Conservation (phyloP, 2,888 invertebrate genomes). For the Parapristionchus giblindavisi region DNA sequence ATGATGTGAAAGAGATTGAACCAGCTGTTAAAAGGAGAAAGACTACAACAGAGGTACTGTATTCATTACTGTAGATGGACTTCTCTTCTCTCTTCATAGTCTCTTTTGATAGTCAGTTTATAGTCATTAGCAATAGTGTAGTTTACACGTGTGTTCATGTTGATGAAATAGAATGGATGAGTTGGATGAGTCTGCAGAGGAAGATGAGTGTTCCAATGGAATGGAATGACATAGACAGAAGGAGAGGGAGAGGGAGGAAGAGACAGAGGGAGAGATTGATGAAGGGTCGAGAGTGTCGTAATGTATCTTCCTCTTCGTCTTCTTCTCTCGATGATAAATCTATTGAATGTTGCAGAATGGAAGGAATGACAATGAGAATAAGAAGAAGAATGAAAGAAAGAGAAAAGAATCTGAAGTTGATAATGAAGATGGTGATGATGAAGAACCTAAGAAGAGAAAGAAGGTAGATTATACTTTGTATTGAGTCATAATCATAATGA, state of each 20-base stretch:
- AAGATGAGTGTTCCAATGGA: neutral
- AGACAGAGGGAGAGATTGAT: slow-evolving; percentile 13
- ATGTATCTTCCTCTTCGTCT: no score
- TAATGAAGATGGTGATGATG: no score
- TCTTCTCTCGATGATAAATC: no score
- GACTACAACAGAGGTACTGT: slow-evolving; percentile 4
- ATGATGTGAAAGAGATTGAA: slow-evolving; percentile 6
- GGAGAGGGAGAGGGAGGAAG: slow-evolving; percentile 12
- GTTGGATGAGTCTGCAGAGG: neutral
- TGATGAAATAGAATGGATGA: neutral
- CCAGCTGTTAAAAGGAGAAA: slow-evolving; percentile 17
- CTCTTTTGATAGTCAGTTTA: neutral
- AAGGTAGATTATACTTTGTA: neutral
- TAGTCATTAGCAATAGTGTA: neutral
- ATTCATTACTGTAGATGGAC: neutral
- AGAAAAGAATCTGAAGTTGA: no score
- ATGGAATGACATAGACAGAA: neutral
- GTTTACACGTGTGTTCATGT: neutral
- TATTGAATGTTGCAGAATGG: no score
- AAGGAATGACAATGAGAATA: no score
- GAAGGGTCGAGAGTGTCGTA: no score
- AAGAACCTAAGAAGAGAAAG: slow-evolving; percentile 17
- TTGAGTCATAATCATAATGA: neutral
- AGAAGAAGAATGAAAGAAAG: no score
- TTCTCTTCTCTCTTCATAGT: neutral